Conservation (phyloP, 2,797 vertebrate species). For the Streptopelia turtur region DNA sequence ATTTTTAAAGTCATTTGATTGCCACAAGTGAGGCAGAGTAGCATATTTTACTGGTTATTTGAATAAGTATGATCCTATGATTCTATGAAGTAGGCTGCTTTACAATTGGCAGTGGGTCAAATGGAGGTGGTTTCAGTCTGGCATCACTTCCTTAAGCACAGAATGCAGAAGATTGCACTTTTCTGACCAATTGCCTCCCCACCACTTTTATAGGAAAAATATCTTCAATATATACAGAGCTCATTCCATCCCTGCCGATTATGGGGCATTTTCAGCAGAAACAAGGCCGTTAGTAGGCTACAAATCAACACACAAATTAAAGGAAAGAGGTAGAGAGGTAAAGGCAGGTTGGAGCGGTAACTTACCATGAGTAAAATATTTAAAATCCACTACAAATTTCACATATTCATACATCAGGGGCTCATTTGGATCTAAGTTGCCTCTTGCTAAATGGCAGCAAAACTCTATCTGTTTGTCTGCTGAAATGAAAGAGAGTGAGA, state of each 20-base stretch:
- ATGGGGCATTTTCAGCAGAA: not conserved
- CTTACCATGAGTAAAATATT: constrained; percentile 91
- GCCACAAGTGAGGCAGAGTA: not conserved
- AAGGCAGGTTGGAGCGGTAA: not conserved
- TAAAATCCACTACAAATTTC: constrained; percentile 93
- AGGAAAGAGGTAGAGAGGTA: not conserved
- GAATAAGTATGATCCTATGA: not conserved
- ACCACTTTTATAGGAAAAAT: not conserved
- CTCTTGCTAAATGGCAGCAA: constrained; percentile 92
- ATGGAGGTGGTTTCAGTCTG: not conserved
- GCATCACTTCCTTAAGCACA: not conserved
- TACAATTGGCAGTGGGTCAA: not conserved
- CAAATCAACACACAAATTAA: not conserved
- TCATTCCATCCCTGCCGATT: not conserved
- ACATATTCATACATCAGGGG: constrained; percentile 88
- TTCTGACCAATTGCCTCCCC: not conserved
- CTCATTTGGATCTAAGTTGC: constrained; percentile 82
- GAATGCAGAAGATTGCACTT: not conserved
- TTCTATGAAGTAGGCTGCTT: not conserved
- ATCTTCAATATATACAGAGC: not conserved
- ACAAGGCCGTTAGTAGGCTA: not conserved
- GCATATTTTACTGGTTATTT: not conserved
- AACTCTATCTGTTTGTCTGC: constrained; percentile 90
- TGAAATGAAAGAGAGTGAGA: constrained; percentile 68
- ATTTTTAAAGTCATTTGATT: not conserved